Conservation (phyloP, 2,888 invertebrate species). For the Microctonus brassicae region DNA sequence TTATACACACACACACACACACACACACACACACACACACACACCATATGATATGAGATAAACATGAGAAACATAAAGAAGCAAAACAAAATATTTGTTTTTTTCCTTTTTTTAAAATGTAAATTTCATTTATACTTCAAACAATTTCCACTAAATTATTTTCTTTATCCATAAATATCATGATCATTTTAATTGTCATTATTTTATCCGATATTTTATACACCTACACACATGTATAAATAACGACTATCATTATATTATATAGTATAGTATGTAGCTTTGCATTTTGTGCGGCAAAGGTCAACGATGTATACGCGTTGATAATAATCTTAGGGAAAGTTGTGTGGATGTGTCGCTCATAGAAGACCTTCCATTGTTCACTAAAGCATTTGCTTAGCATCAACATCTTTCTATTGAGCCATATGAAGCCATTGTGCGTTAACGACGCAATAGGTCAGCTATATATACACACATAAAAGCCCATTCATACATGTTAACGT, state of each 20-base stretch:
- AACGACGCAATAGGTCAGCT: constrained; percentile 8
- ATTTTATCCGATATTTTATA: too few relatives aligned
- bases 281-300: too few relatives aligned
- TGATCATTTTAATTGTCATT: too few relatives aligned
- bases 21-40: background rate
- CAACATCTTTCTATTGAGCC: background rate
- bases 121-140: too few relatives aligned
- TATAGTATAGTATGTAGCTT: too few relatives aligned
- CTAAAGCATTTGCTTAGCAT: constrained; percentile 6
- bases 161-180: too few relatives aligned
- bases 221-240: too few relatives aligned
- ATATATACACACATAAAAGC: background rate
- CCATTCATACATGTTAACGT: too few relatives aligned
- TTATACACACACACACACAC: background rate
- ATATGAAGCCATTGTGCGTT: constrained; percentile 14
- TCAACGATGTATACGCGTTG: background rate
- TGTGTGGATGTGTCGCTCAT: constrained; percentile 9
- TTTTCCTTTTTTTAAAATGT: too few relatives aligned
- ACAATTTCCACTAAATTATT: too few relatives aligned
- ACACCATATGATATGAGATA: background rate
- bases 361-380: constrained; percentile 26
- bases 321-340: constrained; percentile 32
- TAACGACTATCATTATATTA: too few relatives aligned
- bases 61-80: background rate
- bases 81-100: background rate